Evolutionary conservation across 2,113 vertebrate genomes (phyloP).

Genomic region (Aphyosemion australe): DNA sequence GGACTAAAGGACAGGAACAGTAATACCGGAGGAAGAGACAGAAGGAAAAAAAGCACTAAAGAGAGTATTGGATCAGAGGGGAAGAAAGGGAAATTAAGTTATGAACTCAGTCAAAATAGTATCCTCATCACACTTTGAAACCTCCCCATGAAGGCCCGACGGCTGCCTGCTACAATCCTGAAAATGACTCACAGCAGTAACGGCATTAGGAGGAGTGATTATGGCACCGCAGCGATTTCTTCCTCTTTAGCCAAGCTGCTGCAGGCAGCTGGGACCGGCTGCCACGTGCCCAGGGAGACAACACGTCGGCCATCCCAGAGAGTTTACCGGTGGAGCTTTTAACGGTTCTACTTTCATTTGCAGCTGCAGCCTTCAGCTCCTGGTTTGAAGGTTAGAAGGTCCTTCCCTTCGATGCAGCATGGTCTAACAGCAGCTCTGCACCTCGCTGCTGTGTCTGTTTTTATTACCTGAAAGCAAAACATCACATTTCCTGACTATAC

Average conservation of each 20-base stretch:
- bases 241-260: slow-evolving; percentile 32
- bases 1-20: slow-evolving; percentile 19
- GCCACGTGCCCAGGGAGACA: not conserved
- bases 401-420: no score
- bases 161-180: slow-evolving; percentile 34
- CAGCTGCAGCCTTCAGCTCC: no score
- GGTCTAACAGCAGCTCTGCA: no score
- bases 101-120: slow-evolving; percentile 56
- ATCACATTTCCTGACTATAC: no score
- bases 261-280: slow-evolving; percentile 22
- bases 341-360: no score
- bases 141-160: slow-evolving; percentile 35
- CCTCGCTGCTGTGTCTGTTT: no score
- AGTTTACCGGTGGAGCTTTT: no score
- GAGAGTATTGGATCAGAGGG: not conserved
- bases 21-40: not conserved
- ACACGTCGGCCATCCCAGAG: slow-evolving; percentile 14
- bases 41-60: slow-evolving; percentile 2
- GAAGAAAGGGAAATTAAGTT: slow-evolving; percentile 19
- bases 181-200: slow-evolving; percentile 47
- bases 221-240: slow-evolving; percentile 35
- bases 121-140: slow-evolving; percentile 36
- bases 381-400: no score
- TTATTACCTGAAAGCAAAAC: no score
- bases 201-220: slow-evolving; percentile 50